phyloP scores from a whole-genome alignment of 2,888 invertebrate species.

The Leptinotarsa haldemani region DNA sequence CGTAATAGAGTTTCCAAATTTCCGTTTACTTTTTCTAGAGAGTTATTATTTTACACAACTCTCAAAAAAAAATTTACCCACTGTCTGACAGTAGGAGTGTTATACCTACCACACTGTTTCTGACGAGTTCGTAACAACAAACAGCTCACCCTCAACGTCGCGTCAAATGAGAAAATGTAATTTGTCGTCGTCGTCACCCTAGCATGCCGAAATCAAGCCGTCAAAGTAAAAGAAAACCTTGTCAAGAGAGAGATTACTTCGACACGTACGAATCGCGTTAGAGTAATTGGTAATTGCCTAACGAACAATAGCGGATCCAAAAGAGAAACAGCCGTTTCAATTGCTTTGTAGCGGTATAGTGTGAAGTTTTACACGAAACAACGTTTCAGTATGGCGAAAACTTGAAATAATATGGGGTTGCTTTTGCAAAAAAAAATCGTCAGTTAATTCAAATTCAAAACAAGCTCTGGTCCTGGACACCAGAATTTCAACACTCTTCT shows the following conservation, averaged over 20 bases:
- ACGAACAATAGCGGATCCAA: constrained; percentile 9
- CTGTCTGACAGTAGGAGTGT: background rate
- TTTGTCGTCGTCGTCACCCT: constrained; percentile 18
- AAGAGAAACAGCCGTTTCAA: background rate
- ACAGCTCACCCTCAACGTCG: background rate
- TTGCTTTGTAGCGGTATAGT: background rate
- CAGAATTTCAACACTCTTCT: no score
- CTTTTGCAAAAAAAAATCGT: no score
- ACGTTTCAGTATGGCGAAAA: background rate
- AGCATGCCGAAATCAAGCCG: constrained; percentile 11
- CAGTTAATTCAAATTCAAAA: no score
- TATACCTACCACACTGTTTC: background rate
- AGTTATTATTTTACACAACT: background rate
- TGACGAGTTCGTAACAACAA: constrained; percentile 15
- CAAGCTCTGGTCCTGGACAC: no score
- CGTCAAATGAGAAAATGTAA: constrained; percentile 17
- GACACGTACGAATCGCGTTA: constrained; percentile 23
- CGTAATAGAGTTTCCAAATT: no score
- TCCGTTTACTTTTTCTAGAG: no score
- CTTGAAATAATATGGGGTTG: background rate
- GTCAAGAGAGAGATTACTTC: constrained; percentile 21
- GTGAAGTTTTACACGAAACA: background rate
- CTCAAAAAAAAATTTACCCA: background rate
- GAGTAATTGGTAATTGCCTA: constrained; percentile 27
- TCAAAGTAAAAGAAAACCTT: constrained; percentile 16